Percentiles rank a stretch among this genome's conserved stretches.
These are phyloP conservation scores for Lamproptera curius DNA, from an alignment of 2,888 invertebrate genomes.

Conservation along the genomic window DNA sequence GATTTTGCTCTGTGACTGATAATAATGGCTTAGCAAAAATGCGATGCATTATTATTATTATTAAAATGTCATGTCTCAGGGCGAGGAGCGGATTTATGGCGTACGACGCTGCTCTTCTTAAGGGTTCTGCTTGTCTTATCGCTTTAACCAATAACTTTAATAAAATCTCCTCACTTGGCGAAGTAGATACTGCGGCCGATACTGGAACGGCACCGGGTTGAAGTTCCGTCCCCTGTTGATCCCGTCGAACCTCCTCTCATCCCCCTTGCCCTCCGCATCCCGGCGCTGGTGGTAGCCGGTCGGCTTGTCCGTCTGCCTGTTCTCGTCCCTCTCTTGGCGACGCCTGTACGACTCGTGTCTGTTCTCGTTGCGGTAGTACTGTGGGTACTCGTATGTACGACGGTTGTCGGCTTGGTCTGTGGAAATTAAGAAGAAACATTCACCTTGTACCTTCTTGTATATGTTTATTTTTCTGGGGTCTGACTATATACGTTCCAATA, in stretches of 20 bases:
- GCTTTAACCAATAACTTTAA: slow-evolving; percentile 4
- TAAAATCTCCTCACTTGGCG: no score
- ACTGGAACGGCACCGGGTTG: slow-evolving; percentile 30
- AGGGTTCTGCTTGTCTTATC: not conserved
- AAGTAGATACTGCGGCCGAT: slow-evolving; percentile 44
- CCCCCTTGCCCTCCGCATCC: slow-evolving; percentile 1
- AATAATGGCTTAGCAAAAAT: no score
- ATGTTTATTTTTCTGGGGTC: no score
- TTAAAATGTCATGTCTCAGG: not conserved
- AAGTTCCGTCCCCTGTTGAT: slow-evolving; percentile 10
- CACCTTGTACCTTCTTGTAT: no score
- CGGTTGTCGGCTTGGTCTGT: slow-evolving; percentile 30
- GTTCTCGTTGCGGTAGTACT: slow-evolving; percentile 16
- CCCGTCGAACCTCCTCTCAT: slow-evolving; percentile 15
- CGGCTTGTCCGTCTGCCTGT: slow-evolving; percentile 4
- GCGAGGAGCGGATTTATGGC: not conserved
- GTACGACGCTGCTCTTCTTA: not conserved
- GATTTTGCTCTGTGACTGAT: no score
- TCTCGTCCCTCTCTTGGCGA: slow-evolving; percentile 10
- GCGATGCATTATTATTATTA: not conserved
- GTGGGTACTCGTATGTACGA: slow-evolving; percentile 29
- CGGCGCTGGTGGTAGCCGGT: not conserved
- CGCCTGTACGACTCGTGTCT: slow-evolving; percentile 9
- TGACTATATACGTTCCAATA: no score
- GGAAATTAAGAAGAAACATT: no score